Percentiles rank a stretch among this genome's conserved stretches.
Conservation (phyloP, 2,113 vertebrate species). For the Calyptommatus sinebrachiatus region DNA sequence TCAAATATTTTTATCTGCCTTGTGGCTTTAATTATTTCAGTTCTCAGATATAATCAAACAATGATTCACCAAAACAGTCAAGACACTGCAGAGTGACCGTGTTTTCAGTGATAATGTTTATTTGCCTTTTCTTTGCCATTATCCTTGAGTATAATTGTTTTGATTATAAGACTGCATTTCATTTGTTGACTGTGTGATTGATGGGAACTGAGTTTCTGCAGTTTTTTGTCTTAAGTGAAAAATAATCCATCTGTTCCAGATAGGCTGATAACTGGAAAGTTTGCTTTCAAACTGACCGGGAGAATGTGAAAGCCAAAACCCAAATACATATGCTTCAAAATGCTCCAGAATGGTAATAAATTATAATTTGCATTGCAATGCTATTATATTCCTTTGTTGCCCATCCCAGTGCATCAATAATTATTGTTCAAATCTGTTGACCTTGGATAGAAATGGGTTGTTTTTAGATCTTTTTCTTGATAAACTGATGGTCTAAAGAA, state of each 20-base stretch:
- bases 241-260: background rate
- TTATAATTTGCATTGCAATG: background rate
- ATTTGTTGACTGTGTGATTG: accelerated
- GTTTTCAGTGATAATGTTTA: background rate
- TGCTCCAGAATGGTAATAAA: background rate
- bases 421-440: background rate
- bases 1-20: background rate
- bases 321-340: background rate
- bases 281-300: background rate
- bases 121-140: background rate
- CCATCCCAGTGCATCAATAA: background rate
- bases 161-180: background rate
- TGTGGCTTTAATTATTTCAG: constrained; percentile 1
- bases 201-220: background rate
- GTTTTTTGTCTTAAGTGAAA: background rate
- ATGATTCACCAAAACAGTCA: background rate
- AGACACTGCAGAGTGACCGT: background rate
- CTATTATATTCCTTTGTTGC: background rate
- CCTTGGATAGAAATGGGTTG: background rate
- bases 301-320: background rate
- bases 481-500: background rate
- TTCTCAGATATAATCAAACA: background rate
- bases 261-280: too few relatives aligned
- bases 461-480: background rate
- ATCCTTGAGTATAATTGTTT: background rate